Base-by-base conservation (phyloP, 2,888 invertebrate species). In the Eilema depressum region DNA sequence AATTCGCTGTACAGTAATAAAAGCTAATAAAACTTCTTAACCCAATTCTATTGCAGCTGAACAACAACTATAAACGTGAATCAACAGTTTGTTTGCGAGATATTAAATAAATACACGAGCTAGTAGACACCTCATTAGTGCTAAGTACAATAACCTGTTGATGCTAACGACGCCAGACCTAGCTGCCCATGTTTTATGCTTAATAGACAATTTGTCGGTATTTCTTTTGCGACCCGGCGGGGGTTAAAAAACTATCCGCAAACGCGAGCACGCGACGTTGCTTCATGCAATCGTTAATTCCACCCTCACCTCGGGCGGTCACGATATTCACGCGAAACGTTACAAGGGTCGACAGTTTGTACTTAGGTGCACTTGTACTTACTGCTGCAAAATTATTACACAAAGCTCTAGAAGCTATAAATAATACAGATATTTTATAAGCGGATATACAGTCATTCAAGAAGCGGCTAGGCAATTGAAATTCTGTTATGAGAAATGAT, bases 141-240 rank as follows among this genome's bases (percentile, higher is more conserved):
- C 77, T 75, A 81, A 76, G 76, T 74, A 79, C 76, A 68, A 68
- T 83, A 83, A 88, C 89, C 87, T 89, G 89, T 89, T 89, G 88
- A 82, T 70, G 71, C 67, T 63, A 75, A 72, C 65, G 69, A 62
- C 66, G 67, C 67, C 63, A 66, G 57, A 69, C 63, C 30, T 73
- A 62, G 69, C 26, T 73, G 41, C 41, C 72, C 71, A 66, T 69
- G 33, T 66, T 76, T 75, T 74, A 76, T 68, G 56, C 69, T 73
- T 75, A 74, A 78, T 78, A 74, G 82, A 77, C 81, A 78, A 83
- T 84, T 83, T 79, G 77, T 75, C 77, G 72, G 71, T 77, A 75
- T 72, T 23, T 33, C 66, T 79, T 74, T 76, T 74, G 72, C 73
- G 63, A 25, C 69, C 37, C 37, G 17, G 8, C 41, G 30, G 56